Base-by-base conservation (phyloP, 1,140 invertebrate genomes). In the Drosophila pachea region DNA sequence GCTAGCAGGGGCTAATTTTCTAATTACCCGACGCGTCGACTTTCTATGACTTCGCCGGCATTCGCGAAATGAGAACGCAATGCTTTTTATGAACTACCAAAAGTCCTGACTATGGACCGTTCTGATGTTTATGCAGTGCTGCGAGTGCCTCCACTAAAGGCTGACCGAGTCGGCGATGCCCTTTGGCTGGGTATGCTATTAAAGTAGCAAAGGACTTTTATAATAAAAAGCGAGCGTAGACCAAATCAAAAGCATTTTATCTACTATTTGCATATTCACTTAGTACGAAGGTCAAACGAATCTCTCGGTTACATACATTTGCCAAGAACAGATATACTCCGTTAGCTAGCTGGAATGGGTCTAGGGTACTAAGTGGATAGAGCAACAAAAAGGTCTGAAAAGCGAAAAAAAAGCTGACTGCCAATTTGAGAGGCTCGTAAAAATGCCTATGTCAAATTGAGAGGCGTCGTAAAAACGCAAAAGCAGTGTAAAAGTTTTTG, bases 21-120 rank as follows among this genome's bases (percentile, higher is more conserved):
- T 84, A 83, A 83, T 84, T 83, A 83, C 78, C 76, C 73, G 76
- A 83, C 78, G 76, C 79, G 78, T 67, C 74, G 64, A 81, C 74
- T 82, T 81, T 81, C 77, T 81, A 79, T 79, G 77, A 79, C 77
- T 79, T 81, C 77, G 64, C 14, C 61, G 47, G 56, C 71, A 71
- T 67, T 77, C 71, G 59, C 40, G 55, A 66, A 83, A 75, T 64
- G 63, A 50, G 56, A 78, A 68, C 54, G 78, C 70, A 71, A 65
- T 74, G 75, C 62, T 69, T 82, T 82, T 78, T 78, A 64, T 60
- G 63, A 22, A 33, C n/a, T 8, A 38, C 40, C 52, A 11, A 49
- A 22, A 55, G 43, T 9, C 29, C 12, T 9, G 31, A 54, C 48
- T 49, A 36, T 45, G 48, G 60, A 67, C 55, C 60, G 48, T 31